Evolutionary conservation across 2,797 vertebrate genomes (phyloP).

Genomic region (Cyprinodon diabolis): DNA sequence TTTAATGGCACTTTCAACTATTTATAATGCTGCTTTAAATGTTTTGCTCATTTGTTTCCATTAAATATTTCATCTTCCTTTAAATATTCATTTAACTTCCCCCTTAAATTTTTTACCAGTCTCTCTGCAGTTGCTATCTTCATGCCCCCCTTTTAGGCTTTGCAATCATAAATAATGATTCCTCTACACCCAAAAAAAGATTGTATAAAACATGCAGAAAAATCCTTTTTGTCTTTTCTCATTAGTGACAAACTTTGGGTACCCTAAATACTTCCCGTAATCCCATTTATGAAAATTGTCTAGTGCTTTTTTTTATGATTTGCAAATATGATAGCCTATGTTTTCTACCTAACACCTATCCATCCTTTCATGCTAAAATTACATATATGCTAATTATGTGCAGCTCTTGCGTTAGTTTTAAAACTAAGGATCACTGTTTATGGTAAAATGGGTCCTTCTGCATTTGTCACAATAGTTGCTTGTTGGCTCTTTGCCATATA

Average conservation of each 20-base stretch:
- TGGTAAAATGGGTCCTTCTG: slow-evolving; percentile 23
- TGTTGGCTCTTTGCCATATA: slow-evolving; percentile 3
- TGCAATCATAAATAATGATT: slow-evolving; percentile 86
- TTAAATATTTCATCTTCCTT: slow-evolving; percentile 86
- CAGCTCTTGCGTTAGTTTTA: slow-evolving; percentile 41
- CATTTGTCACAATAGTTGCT: not conserved
- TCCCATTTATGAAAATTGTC: slow-evolving; percentile 82
- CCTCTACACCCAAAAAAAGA: slow-evolving; percentile 77
- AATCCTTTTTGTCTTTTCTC: slow-evolving; percentile 85
- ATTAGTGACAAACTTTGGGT: slow-evolving; percentile 83
- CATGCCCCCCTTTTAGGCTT: slow-evolving; percentile 79
- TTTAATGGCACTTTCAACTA: slow-evolving; percentile 73
- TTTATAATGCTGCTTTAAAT: slow-evolving; percentile 83
- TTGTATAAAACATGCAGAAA: slow-evolving; percentile 85
- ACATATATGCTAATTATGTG: slow-evolving; percentile 40
- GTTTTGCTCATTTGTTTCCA: slow-evolving; percentile 86
- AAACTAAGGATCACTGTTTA: slow-evolving; percentile 18
- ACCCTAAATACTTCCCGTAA: slow-evolving; percentile 84
- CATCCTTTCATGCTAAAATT: slow-evolving; percentile 63
- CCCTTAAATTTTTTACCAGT: slow-evolving; percentile 84
- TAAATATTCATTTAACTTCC: slow-evolving; percentile 87
- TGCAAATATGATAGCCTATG: slow-evolving; percentile 70
- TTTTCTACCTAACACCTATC: slow-evolving; percentile 58
- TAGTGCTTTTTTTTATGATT: slow-evolving; percentile 72
- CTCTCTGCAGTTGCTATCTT: slow-evolving; percentile 75